Conservation (phyloP, 2,113 vertebrate species). For the Gnathonemus echidnorhynchus region DNA sequence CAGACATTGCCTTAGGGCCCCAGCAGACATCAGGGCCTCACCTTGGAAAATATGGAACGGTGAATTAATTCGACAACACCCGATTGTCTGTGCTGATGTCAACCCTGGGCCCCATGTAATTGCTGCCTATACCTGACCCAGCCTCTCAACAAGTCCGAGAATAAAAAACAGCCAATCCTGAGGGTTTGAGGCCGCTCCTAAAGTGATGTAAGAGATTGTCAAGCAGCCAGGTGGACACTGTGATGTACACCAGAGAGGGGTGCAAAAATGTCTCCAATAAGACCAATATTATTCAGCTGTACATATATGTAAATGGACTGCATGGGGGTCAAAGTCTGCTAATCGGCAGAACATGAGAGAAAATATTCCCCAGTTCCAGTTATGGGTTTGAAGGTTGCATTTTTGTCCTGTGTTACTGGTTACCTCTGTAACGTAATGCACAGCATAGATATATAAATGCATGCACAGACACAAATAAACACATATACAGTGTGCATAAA, state of each 20-base stretch:
- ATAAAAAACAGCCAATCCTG: neutral
- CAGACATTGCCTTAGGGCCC: neutral
- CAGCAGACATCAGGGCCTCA: neutral
- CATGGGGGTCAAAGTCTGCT: neutral
- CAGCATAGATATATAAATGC: too few species aligned
- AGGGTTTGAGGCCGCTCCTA: neutral
- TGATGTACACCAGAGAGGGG: neutral
- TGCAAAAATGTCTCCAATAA: neutral
- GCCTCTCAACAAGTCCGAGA: neutral
- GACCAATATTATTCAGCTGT: neutral
- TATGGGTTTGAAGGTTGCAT: neutral
- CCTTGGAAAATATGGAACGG: neutral
- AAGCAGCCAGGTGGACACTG: neutral
- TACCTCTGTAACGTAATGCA: too few species aligned
- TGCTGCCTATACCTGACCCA: neutral
- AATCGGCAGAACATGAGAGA: neutral
- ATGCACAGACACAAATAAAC: too few species aligned
- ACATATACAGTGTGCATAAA: neutral
- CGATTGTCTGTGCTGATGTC: neutral
- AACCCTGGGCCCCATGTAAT: neutral
- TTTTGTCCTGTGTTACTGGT: neutral
- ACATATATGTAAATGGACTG: neutral
- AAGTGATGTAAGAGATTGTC: neutral
- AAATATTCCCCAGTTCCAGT: too few species aligned
- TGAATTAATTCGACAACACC: neutral